phyloP scores from a whole-genome alignment of 2,113 vertebrate species.

The Pachyramphus minor region DNA sequence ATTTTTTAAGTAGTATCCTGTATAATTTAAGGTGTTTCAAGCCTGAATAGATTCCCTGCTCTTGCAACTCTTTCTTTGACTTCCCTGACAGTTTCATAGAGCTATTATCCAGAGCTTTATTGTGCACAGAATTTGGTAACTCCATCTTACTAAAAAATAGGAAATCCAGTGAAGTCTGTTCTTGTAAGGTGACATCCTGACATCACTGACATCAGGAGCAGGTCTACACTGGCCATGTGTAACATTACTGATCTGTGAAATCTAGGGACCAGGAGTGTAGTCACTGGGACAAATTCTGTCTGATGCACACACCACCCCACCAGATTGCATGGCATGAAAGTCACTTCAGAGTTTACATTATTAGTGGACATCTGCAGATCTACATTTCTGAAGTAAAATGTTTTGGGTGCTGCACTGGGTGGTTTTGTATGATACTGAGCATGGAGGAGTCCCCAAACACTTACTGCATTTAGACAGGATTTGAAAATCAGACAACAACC shows the following conservation, averaged over 20 bases:
- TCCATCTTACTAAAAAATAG: neutral
- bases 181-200: neutral
- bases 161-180: neutral
- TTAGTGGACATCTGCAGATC: neutral
- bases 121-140: constrained; percentile 9
- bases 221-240: neutral
- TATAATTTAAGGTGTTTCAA: constrained; percentile 6
- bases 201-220: neutral
- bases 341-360: neutral
- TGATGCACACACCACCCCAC: accelerated
- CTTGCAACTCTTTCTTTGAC: neutral
- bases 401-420: neutral
- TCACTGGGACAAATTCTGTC: neutral
- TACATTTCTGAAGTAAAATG: neutral
- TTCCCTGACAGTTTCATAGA: constrained; percentile 7
- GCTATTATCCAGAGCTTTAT: neutral
- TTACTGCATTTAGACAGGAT: neutral
- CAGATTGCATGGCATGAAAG: neutral
- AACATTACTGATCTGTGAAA: neutral
- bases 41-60: neutral
- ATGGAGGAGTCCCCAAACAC: neutral
- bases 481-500: neutral
- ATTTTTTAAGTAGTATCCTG: neutral
- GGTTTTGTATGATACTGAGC: neutral
- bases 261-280: neutral